Percentiles rank a stretch among this genome's conserved stretches.
Evolutionary conservation across 1,140 invertebrate genomes (phyloP).

Genomic region (Zaprionus capensis): DNA sequence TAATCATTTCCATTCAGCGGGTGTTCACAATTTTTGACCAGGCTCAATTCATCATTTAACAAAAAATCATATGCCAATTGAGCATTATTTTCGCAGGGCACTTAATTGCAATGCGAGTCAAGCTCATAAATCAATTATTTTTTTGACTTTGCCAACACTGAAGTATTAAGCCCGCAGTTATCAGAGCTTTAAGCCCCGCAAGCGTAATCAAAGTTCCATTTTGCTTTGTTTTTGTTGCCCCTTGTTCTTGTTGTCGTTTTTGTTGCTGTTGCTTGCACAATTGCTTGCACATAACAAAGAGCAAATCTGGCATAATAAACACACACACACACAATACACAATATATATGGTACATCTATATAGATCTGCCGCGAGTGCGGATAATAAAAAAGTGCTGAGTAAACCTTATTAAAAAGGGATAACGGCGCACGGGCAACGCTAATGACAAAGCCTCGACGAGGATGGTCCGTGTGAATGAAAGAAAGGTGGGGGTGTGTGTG

Average conservation of each 20-base stretch:
- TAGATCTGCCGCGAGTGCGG: constrained; percentile 29
- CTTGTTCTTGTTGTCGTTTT: constrained; percentile 27
- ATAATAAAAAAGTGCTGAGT: constrained; percentile 72
- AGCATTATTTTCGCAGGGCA: background rate
- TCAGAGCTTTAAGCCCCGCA: constrained; percentile 25
- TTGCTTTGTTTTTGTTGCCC: constrained; percentile 30
- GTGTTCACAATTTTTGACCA: background rate
- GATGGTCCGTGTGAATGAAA: constrained; percentile 15
- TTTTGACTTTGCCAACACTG: background rate
- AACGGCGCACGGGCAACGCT: constrained; percentile 73
- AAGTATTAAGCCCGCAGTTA: constrained; percentile 3
- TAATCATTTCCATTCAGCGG: background rate
- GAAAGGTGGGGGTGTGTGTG: constrained; percentile 29
- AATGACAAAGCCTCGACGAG: constrained; percentile 68
- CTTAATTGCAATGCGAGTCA: background rate
- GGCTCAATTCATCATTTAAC: background rate
- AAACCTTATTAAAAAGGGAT: constrained; percentile 83
- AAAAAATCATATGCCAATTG: background rate
- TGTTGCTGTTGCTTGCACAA: constrained; percentile 57
- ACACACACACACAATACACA: constrained; percentile 25
- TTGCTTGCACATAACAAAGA: constrained; percentile 61
- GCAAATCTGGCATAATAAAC: constrained; percentile 75
- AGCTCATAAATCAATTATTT: constrained; percentile 10
- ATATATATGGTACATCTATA: background rate
- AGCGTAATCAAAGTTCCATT: constrained; percentile 44